Evolutionary conservation across 2,888 invertebrate genomes (phyloP), one percentile per base, ranked within the genome.

Genomic region (Polymixis lichenea): DNA sequence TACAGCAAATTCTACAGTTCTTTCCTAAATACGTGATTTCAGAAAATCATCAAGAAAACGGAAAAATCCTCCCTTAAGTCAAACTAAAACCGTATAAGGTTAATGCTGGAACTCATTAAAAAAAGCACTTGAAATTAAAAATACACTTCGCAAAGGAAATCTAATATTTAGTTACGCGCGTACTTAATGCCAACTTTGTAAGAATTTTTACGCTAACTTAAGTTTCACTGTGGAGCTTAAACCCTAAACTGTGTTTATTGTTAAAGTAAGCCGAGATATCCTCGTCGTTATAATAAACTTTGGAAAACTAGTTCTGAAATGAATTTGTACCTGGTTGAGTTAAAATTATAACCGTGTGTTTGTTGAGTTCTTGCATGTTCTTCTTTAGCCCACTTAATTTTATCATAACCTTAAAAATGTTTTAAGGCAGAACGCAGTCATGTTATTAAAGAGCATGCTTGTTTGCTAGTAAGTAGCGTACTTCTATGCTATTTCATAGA

Each of bases 161-260:
- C n/a, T 32, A 68, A 72, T 64, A 78, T 78, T 78, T 58, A 65
- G 60, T 43, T 58, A 15, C 28, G 68, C 22, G 38, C 22, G 5
- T 25, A 61, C 38, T 53, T 75, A 73, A 66, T 25, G 61, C 25
- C 6, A 67, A 82, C 46, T 64, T 78, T 6, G 38, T 55, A 49
- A 71, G 62, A 60, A 53, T 71, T 78, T 83, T 73, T 77, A 61
- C 69, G 51, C 53, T 55, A 55, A 58, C 61, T 82, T 56, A 51
- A 77, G 62, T 72, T 67, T 77, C 72, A 72, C 74, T 67, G 58
- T 19, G 38, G 56, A 77, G 72, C 77, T 85, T 76, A 67, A 71
- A 86, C 77, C 84, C 81, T 81, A 79, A 86, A 83, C 77, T 78
- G 72, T 86, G 86, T 86, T 86, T 83, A 86, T 77, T 81, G 81